Evolutionary conservation across 2,888 invertebrate genomes (phyloP).

Genomic region (Cephus sareptanus): DNA sequence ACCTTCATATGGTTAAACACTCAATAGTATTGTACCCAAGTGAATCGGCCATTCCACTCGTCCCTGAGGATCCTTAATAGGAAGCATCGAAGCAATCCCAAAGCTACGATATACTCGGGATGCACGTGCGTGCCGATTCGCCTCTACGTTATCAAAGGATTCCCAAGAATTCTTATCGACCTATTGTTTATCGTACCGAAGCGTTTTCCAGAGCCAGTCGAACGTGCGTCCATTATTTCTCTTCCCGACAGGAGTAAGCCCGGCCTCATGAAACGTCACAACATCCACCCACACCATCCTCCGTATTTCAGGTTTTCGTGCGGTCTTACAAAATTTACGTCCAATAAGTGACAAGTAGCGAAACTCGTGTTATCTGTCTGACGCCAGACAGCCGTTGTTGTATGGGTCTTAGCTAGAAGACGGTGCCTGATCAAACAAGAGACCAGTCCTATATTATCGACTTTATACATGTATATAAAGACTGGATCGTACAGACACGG

Average conservation of each 20-base stretch:
- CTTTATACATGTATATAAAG: neutral
- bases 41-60: neutral
- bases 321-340: neutral
- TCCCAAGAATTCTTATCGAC: neutral
- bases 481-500: neutral
- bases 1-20: neutral
- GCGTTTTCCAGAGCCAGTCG: neutral
- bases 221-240: neutral
- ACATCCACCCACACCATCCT: neutral
- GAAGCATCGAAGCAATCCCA: neutral
- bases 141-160: neutral
- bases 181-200: neutral
- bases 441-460: neutral
- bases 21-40: neutral
- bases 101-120: neutral
- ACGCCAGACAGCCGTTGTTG: neutral
- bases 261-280: neutral
- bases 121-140: neutral
- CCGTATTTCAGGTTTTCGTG: neutral
- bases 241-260: neutral
- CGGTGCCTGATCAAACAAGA: neutral
- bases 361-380: neutral
- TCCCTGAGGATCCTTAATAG: neutral
- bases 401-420: neutral
- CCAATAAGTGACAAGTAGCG: neutral